phyloP scores from a whole-genome alignment of 2,888 invertebrate genomes.

The Elegia similella region DNA sequence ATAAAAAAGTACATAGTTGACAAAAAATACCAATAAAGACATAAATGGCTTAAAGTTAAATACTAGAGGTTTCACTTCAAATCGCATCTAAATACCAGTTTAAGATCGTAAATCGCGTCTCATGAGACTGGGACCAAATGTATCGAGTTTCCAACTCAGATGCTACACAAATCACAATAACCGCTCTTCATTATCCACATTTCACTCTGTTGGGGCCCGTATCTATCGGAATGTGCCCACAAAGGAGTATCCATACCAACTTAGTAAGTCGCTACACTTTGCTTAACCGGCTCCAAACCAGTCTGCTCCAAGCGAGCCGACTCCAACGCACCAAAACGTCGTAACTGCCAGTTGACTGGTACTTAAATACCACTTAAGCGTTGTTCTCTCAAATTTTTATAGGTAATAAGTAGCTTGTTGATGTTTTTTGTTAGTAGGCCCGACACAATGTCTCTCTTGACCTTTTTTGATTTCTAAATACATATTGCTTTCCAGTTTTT shows the following conservation, averaged over 20 bases:
- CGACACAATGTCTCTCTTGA: constrained; percentile 42
- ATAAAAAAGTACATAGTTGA: too few relatives aligned
- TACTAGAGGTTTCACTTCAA: constrained; percentile 29
- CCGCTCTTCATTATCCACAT: constrained; percentile 76
- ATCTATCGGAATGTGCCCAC: constrained; percentile 78
- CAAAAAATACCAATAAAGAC: too few relatives aligned
- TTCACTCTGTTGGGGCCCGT: constrained; percentile 60
- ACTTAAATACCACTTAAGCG: constrained; percentile 75
- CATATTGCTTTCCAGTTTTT: neutral
- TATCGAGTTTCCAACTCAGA: constrained; percentile 55
- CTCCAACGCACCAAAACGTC: constrained; percentile 47
- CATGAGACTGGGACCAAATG: constrained; percentile 34
- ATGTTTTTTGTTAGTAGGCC: constrained; percentile 50
- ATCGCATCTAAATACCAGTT: constrained; percentile 40
- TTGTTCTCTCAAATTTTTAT: constrained; percentile 75
- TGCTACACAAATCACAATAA: constrained; percentile 76
- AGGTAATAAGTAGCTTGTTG: constrained; percentile 68
- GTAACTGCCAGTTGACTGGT: constrained; percentile 76
- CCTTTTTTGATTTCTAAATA: constrained; percentile 34
- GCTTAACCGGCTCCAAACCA: constrained; percentile 71
- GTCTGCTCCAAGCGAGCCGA: constrained; percentile 46
- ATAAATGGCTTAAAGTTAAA: too few relatives aligned
- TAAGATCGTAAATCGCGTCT: constrained; percentile 39
- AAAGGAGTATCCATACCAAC: constrained; percentile 68
- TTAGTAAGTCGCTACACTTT: constrained; percentile 72